Base-by-base conservation (phyloP, 2,113 vertebrate species). In the Podarcis muralis region DNA sequence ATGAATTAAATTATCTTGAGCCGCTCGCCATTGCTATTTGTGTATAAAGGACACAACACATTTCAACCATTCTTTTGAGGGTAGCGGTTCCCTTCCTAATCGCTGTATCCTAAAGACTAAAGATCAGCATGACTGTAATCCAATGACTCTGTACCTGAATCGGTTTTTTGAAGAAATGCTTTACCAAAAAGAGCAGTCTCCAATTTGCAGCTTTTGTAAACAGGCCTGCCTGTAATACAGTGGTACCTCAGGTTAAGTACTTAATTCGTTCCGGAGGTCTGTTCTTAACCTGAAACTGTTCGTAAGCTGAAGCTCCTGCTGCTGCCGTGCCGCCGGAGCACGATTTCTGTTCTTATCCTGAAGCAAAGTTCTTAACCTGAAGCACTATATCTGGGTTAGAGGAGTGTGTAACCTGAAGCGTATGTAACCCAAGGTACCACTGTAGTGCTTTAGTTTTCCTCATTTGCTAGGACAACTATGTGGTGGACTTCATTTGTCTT, bases 71-170 rank as follows among this genome's bases (percentile, higher is more conserved):
- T 25, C 25, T 69, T 32, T 16, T 71, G 22, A 72, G 65, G 12
- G 6, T 22, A 78, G 2, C 32, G 11, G 6, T 16, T 57, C 18
- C 43, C 37, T 59, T 37, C 6, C 57, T 40, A 22, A 76, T 65
- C 5, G 1, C 37, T 35, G 37, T 66, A 68, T 77, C 40, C 53
- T 71, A 27, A 40, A 57, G 23, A 57, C 30, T 1, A 13, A 32
- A 92, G 40, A 91, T 23, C 25, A 93, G 90, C 86, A 81, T 5
- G 48, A 53, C 25, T 57, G 22, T 27, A 62, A 85, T 90, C 18
- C 48, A 66, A 85, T 13, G 85, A 76, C 5, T 12, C 1, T 22
- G 2, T 37, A 57, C 25, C 3, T 77, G 18, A 76, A 37, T 25
- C 4, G 6, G 7, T 48, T 66, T 68, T 91, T 22, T 30, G 83